A percentile compares a stretch with the other conserved stretches of the same genome.
These are phyloP conservation scores for Lydus trimaculatus DNA, from an alignment of 2,888 invertebrate species.

Conservation along the genomic window DNA sequence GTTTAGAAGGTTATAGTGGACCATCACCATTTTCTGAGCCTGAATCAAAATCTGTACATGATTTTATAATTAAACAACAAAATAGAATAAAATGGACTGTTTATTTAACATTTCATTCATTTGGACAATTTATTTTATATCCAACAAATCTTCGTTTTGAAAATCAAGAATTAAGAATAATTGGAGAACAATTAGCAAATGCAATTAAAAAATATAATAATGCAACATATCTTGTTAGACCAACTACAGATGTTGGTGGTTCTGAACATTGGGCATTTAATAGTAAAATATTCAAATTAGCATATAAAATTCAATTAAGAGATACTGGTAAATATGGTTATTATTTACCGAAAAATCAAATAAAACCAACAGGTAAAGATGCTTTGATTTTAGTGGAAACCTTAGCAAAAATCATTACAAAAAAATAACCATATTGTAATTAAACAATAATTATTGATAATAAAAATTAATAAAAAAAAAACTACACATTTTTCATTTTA, in stretches of 20 bases:
- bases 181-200: slow-evolving; percentile 73
- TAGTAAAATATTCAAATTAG: slow-evolving; percentile 78
- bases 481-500: no score
- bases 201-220: slow-evolving; percentile 55
- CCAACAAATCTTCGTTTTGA: slow-evolving; percentile 79
- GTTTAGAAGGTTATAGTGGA: slow-evolving; percentile 84
- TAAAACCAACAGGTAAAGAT: slow-evolving; percentile 77
- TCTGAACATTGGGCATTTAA: slow-evolving; percentile 94
- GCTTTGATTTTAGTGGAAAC: slow-evolving; percentile 74
- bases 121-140: slow-evolving; percentile 83
- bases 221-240: slow-evolving; percentile 37
- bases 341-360: slow-evolving; percentile 78
- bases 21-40: slow-evolving; percentile 83
- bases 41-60: slow-evolving; percentile 74
- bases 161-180: slow-evolving; percentile 68
- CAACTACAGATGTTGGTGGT: slow-evolving; percentile 72
- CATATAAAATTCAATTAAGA: slow-evolving; percentile 88
- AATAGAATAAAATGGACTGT: slow-evolving; percentile 66
- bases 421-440: not conserved
- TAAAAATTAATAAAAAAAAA: no score
- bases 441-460: not conserved
- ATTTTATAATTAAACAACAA: slow-evolving; percentile 59
- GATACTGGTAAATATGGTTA: slow-evolving; percentile 87
- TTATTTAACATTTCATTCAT: slow-evolving; percentile 82
- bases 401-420: slow-evolving; percentile 58